Conservation (phyloP, 2,888 invertebrate genomes). For the Oscheius sp. region DNA sequence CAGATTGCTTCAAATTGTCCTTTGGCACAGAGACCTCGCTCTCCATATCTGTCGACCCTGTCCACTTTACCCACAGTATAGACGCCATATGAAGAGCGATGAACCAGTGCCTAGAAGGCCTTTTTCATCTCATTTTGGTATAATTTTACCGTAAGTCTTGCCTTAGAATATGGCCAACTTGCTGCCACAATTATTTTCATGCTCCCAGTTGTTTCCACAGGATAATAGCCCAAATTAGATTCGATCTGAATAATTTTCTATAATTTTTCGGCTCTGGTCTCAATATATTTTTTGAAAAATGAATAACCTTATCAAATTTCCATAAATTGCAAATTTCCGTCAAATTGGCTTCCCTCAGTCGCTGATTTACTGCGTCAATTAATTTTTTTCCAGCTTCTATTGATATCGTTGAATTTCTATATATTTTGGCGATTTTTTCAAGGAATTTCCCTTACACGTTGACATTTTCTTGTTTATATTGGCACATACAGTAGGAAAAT, state of each 20-base stretch:
- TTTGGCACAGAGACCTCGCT: not conserved
- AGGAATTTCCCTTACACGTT: not conserved
- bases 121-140: not conserved
- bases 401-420: not conserved
- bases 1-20: not conserved
- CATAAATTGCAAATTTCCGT: constrained; percentile 19
- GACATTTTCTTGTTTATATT: constrained; percentile 12
- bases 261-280: not conserved
- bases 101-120: not conserved
- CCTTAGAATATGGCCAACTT: not conserved
- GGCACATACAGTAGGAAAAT: constrained; percentile 10
- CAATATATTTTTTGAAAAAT: not conserved
- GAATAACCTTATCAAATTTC: not conserved
- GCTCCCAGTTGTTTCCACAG: not conserved
- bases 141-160: not conserved
- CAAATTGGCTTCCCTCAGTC: not conserved
- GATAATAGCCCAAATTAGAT: too few relatives aligned
- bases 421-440: not conserved
- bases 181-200: not conserved
- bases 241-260: not conserved
- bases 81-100: not conserved
- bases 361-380: not conserved
- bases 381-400: not conserved
- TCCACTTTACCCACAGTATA: not conserved
- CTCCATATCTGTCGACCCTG: not conserved